Evolutionary conservation across 2,888 invertebrate genomes (phyloP), one percentile per base, ranked within the genome.

Genomic region (Lithophane leautieri): DNA sequence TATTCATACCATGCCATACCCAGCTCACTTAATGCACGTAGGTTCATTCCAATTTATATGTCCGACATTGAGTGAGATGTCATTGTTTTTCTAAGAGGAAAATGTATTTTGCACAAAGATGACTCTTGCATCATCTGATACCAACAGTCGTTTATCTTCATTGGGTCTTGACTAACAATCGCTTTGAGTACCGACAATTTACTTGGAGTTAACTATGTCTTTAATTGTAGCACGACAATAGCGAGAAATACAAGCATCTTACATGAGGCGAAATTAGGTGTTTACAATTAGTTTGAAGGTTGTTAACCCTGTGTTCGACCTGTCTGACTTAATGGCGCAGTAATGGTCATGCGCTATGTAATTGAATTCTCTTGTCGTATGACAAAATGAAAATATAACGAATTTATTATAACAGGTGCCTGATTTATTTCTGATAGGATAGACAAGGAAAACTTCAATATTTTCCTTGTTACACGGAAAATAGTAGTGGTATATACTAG

Each of bases 81-180:
- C 52, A 67, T n/a, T n/a, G n/a, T n/a, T n/a, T n/a, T n/a, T n/a
- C 56, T 73, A 71, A 58, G 42, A 69, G 56, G 61, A 76, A 73
- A 62, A 78, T 66, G 50, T 70, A 65, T 71, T 71, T 84, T 70
- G 60, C 60, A 83, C 61, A 67, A 79, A 68, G 78, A 65, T 79
- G 72, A 68, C 70, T 79, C 74, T 88, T 88, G 84, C 82, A 79
- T 85, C 86, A 84, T 86, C 77, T 81, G 82, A 83, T 79, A 78
- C 75, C 76, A 82, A 83, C 81, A 68, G 70, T 80, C 85, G 79
- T 90, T 88, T 84, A 84, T 90, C 87, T 90, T 87, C 82, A 88
- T 90, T 82, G 65, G 66, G 74, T 61, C 78, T 79, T 77, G 76
- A 77, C 85, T 76, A 74, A 81, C 80, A 88, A 88, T 82, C 58